Base-by-base conservation (phyloP, 1,140 invertebrate species). In the Zaprionus nigranus region DNA sequence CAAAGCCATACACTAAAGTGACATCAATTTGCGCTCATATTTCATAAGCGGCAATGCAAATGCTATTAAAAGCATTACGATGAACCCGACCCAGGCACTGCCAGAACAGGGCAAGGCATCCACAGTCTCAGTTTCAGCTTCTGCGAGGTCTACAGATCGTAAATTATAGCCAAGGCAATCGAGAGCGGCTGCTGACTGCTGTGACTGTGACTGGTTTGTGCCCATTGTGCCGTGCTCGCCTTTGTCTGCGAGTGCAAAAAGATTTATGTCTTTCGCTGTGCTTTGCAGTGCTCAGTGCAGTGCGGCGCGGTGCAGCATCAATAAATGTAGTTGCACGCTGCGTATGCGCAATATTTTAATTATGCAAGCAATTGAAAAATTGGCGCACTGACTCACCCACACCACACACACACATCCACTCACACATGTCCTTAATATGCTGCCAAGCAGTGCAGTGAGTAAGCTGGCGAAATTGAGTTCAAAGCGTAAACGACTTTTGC, bases 261-360 rank as follows among this genome's bases (percentile, higher is more conserved):
- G 78, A 80, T 80, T 80, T 75, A 80, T 80, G 78, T 61, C 78
- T 79, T 53, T 58, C 40, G 56, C 43, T 65, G 68, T 46, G 40
- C 40, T 38, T 36, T 38, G 49, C 67, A 64, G 54, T 65, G 60
- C 46, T 64, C 68, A 65, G 54, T 65, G 60, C 66, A 51, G 24
- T 4, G 26, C n/a, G 40, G 15, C 22, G 20, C 38, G 57, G 66
- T 60, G 63, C 70, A 76, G 56, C 53, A 61, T 67, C 78, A 82
- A 82, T 81, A 78, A 81, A 78, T 81, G 78, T 78, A 73, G 78
- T 66, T 43, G 34, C 78, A 81, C 40, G 79, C 79, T 82, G 80
- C 70, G 70, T 74, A 78, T 78, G 65, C 65, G 78, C 69, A 78
- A 78, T 78, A 80, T 80, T 74, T 80, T 80, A 81, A 82, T 75